A percentile compares a stretch with the other conserved stretches of the same genome.
phyloP scores from a whole-genome alignment of 1,140 invertebrate species.

The Nasonia giraulti region DNA sequence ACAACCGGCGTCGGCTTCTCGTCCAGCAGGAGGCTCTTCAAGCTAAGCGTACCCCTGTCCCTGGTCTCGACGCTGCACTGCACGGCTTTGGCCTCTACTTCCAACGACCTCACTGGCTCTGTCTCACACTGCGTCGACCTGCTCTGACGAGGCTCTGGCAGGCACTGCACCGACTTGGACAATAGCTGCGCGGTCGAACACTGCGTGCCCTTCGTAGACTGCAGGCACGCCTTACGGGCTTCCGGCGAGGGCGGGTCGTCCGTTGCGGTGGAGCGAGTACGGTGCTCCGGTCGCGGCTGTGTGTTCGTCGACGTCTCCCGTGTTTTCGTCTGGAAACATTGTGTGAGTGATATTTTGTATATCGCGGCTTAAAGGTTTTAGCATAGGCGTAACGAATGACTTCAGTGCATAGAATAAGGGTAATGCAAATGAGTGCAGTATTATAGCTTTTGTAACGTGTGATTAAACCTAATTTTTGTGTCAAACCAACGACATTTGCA shows the following conservation, averaged over 20 bases:
- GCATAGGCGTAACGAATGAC: too few relatives aligned
- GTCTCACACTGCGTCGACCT: neutral
- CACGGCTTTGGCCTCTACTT: constrained; percentile 77
- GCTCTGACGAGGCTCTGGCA: neutral
- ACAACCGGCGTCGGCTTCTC: neutral
- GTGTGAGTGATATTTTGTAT: too few relatives aligned
- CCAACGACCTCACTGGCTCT: neutral
- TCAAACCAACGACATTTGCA: neutral
- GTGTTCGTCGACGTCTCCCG: constrained; percentile 39
- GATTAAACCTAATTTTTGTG: too few relatives aligned
- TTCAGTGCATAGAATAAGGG: too few relatives aligned
- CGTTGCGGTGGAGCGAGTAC: constrained; percentile 32
- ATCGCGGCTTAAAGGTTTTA: too few relatives aligned
- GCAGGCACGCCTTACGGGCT: neutral
- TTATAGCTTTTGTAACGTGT: too few relatives aligned
- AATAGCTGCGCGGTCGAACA: neutral
- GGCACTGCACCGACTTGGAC: constrained; percentile 78
- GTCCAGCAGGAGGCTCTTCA: neutral
- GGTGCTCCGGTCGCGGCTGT: neutral
- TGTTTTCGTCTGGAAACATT: constrained; percentile 22
- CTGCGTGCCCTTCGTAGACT: constrained; percentile 43
- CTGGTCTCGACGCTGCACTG: constrained; percentile 80
- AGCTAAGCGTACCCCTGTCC: constrained; percentile 75
- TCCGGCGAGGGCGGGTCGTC: neutral
- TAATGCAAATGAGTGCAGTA: too few relatives aligned